Evolutionary conservation across 2,888 invertebrate species (phyloP), one percentile per base, ranked within the genome.

Genomic region (Drosophila parthenogenetica): DNA sequence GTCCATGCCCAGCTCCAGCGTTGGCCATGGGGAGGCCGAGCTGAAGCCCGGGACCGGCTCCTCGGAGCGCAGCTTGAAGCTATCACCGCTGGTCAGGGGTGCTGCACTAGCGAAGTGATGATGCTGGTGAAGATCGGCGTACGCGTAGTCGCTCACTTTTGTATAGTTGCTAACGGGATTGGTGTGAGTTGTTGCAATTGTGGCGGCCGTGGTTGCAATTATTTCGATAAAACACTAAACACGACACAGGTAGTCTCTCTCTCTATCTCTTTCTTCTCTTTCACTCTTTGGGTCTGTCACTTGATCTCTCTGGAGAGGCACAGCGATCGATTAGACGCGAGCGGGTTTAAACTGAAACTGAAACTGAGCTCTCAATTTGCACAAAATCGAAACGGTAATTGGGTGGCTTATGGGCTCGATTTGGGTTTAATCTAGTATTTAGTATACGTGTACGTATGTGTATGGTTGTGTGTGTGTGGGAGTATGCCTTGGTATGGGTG

Each of bases 1-100:
- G 90, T 96, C 96, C 82, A 82, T 82, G 73, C 82, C 82, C 93
- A 96, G 94, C 91, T 95, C 95, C 77, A 95, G 93, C 91, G 95
- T 95, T 91, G 96, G 95, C 96, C 95, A 96, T 93, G 96, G 95
- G 93, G 95, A 95, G 93, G 96, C 95, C 94, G 95, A 94, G 93
- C 95, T 95, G 91, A 95, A 95, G 93, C 95, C 95, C 94, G 94
- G 94, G 93, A 94, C 94, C 92, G 94, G 93, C 94, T 95, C 95
- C 95, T 95, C 95, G 93, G 95, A 95, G 94, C 95, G 95, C 92
- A 92, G 92, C 83, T 91, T 92, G 90, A 91, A 89, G 90, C 81
- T 79, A 54, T 79, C 76, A 65, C 65, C 62, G 73, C 69, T 74
- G 59, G 84, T 81, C 84, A 81, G 72, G 78, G 79, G 79, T 58